A percentile compares a stretch with the other conserved stretches of the same genome.
Evolutionary conservation across 2,113 vertebrate species (phyloP).

Genomic region (Eidolon helvum): DNA sequence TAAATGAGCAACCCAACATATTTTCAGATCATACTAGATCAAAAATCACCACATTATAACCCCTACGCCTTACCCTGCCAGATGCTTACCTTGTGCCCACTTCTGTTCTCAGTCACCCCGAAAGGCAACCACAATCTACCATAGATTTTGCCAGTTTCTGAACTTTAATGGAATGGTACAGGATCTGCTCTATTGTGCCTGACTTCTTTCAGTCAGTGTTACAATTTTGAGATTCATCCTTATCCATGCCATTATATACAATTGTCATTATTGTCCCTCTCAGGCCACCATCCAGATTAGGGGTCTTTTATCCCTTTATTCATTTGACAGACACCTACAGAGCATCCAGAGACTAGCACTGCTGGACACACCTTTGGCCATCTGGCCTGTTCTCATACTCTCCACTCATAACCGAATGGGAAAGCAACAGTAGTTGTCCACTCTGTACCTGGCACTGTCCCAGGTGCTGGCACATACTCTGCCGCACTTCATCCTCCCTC

Average conservation of each 20-base stretch:
- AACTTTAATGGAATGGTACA: background rate
- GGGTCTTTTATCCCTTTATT: background rate
- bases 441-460: background rate
- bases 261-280: background rate
- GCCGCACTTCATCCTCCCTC: background rate
- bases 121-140: background rate
- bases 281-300: background rate
- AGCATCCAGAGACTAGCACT: background rate
- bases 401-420: background rate
- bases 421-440: background rate
- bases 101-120: background rate
- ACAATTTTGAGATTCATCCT: background rate
- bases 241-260: background rate
- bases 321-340: background rate
- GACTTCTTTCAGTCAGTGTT: background rate
- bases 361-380: background rate
- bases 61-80: rapidly evolving
- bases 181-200: background rate
- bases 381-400: background rate
- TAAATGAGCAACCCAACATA: background rate
- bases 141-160: background rate
- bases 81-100: background rate
- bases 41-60: background rate
- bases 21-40: background rate
- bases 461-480: background rate